phyloP scores from a whole-genome alignment of 2,797 vertebrate species.

The Malurus splendens region DNA sequence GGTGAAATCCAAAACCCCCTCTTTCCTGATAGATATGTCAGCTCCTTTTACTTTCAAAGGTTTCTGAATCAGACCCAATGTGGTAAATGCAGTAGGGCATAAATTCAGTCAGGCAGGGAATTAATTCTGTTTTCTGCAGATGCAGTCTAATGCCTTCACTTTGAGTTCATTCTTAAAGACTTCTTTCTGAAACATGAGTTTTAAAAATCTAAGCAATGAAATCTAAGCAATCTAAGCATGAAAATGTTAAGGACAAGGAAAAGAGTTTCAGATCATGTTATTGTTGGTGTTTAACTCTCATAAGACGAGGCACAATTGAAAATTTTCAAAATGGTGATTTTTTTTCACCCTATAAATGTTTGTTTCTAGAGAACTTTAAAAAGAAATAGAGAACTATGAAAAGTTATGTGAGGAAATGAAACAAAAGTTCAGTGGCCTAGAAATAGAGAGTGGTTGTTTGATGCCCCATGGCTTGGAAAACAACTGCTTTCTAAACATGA shows the following conservation, averaged over 20 bases:
- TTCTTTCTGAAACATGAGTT: not conserved
- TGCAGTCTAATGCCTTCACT: not conserved
- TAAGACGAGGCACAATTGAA: not conserved
- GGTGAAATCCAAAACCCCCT: not conserved
- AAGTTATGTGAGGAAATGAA: not conserved
- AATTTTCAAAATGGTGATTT: not conserved
- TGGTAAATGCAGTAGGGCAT: not conserved
- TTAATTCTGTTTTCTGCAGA: not conserved
- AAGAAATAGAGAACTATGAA: not conserved
- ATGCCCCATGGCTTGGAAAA: not conserved
- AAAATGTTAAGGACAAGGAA: not conserved
- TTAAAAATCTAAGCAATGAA: not conserved
- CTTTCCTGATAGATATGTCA: not conserved
- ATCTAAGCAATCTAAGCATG: not conserved
- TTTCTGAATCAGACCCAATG: not conserved
- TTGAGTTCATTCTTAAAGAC: not conserved
- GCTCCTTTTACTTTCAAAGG: not conserved
- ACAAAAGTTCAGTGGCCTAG: not conserved
- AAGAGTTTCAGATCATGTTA: not conserved
- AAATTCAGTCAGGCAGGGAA: not conserved
- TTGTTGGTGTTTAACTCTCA: not conserved
- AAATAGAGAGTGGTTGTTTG: not conserved
- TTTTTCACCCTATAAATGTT: not conserved
- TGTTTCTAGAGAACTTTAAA: not conserved
- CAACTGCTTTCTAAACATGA: not conserved